Evolutionary conservation across 2,888 invertebrate genomes (phyloP), one percentile per base, ranked within the genome.

Genomic region (Cantharis rufa): DNA sequence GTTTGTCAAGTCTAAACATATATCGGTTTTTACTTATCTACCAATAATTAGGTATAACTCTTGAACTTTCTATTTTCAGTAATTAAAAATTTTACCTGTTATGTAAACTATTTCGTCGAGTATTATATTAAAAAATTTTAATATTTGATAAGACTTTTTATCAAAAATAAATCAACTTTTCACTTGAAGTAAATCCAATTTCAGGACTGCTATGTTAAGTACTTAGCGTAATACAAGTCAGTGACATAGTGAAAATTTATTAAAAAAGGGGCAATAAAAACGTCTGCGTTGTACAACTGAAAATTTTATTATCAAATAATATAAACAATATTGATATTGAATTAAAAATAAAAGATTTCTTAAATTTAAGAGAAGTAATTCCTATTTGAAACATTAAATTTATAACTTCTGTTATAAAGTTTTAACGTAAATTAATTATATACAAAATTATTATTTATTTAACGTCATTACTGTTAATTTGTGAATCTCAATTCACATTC

Each of bases 251-350:
- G 3, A 11, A 11, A 13, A 13, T 13, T 13, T 32, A 11, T 32
- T 13, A 4, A 5, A n/a, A 48, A n/a, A 1, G 32, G n/a, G 5
- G 7, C 5, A 32, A 48, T 48, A 7, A 48, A 48, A 48, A 48
- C 4, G 15, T 68, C 24, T 15, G 15, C 21, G n/a, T 28, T 70
- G 18, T 48, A 61, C 16, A 32, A 70, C 32, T 70, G 32, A 70
- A 72, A 66, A 68, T 62, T 76, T 77, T 77, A 74, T 77, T 77
- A 77, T 77, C 74, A 77, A 77, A 77, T 74, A 71, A 68, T 74
- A 77, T 71, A 77, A 77, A 77, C 77, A 69, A 74, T 77, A 69
- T 16, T 24, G 72, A 71, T 71, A 77, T 71, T 64, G 15, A 64
- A 68, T 69, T 48, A 71, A 77, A 77, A 71, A 74, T 77, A 75